A percentile compares a stretch with the other conserved stretches of the same genome.
Evolutionary conservation across 2,888 invertebrate species (phyloP).

Genomic region (Ceraclea dissimilis): DNA sequence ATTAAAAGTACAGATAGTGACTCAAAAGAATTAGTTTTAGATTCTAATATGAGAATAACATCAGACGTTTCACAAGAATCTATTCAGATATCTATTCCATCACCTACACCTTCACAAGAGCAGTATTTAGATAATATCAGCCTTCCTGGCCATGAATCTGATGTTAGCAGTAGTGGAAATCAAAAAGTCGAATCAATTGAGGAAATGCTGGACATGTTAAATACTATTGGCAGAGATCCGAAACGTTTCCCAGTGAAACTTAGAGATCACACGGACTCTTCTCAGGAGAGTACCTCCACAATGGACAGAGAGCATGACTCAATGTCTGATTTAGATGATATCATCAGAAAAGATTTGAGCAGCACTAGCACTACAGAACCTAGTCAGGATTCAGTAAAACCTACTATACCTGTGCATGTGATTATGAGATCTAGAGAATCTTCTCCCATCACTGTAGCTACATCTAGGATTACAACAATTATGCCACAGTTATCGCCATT

Average conservation of each 20-base stretch:
- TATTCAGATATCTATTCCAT: conserved; percentile 59
- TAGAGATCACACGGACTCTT: conserved; percentile 21
- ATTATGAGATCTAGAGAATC: conserved; percentile 29
- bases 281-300: conserved; percentile 24
- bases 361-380: conserved; percentile 24
- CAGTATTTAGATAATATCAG: conserved; percentile 57
- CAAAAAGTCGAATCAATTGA: conserved; percentile 56
- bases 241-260: conserved; percentile 31
- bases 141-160: conserved; percentile 48
- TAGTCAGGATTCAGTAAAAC: conserved; percentile 17
- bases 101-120: conserved; percentile 58
- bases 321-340: conserved; percentile 25
- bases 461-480: conserved; percentile 43
- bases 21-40: conserved; percentile 49
- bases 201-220: conserved; percentile 62
- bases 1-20: conserved; percentile 50
- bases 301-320: conserved; percentile 22
- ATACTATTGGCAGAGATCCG: conserved; percentile 50
- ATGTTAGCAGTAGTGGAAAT: conserved; percentile 41
- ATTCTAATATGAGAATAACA: conserved; percentile 49
- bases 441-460: conserved; percentile 30
- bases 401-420: conserved; percentile 27
- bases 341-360: conserved; percentile 25
- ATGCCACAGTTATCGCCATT: conserved; percentile 64
- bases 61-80: conserved; percentile 54